Evolutionary conservation across 2,113 vertebrate species (phyloP).

Genomic region (Myiozetetes cayanensis): DNA sequence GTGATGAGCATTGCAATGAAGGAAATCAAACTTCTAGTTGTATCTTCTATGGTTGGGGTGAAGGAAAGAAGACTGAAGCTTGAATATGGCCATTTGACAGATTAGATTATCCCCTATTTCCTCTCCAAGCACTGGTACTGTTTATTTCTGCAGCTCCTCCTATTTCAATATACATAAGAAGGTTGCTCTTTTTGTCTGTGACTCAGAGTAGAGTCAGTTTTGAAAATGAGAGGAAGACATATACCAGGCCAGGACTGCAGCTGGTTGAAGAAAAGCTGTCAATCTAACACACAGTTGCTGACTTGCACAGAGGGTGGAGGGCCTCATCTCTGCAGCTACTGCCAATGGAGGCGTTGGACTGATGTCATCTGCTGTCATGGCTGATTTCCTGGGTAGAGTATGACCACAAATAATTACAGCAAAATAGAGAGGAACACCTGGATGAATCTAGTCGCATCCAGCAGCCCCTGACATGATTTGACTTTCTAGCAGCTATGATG

Average conservation of each 20-base stretch:
- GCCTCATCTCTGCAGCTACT: background rate
- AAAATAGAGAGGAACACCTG: background rate
- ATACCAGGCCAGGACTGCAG: background rate
- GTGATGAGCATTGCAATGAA: background rate
- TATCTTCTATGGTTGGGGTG: background rate
- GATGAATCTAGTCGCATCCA: background rate
- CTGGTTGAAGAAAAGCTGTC: background rate
- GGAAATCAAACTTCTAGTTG: background rate
- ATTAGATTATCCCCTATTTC: background rate
- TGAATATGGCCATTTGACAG: background rate
- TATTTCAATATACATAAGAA: background rate
- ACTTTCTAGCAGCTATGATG: background rate
- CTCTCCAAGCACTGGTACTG: background rate
- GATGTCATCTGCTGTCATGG: background rate
- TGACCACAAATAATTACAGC: background rate
- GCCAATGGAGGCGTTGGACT: background rate
- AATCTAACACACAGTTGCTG: background rate
- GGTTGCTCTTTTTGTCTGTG: background rate
- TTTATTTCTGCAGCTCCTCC: background rate
- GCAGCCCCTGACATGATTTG: background rate
- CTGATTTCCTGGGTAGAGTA: background rate
- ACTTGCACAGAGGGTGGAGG: fast-evolving
- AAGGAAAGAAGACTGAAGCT: background rate
- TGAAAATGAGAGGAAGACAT: background rate
- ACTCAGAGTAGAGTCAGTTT: background rate